These are phyloP conservation scores for Drosophila suboccidentalis DNA, from an alignment of 2,888 invertebrate genomes.

Conservation along the genomic window DNA sequence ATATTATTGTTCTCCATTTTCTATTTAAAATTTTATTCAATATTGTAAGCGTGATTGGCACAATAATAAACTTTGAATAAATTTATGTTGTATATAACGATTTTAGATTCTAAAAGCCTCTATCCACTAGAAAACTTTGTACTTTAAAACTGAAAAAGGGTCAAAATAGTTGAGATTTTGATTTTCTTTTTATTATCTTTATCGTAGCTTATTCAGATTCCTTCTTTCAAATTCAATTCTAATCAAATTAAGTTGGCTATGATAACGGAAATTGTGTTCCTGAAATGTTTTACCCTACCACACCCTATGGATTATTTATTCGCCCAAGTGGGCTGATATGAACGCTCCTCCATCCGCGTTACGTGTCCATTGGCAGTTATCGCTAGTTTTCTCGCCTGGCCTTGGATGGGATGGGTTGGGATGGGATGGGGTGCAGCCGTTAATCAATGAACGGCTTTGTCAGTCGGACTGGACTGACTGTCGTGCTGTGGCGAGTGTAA, in stretches of 20 bases:
- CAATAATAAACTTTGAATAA: background rate
- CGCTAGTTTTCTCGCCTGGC: conserved; percentile 68
- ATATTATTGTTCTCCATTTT: too few relatives aligned
- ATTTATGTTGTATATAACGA: too few relatives aligned
- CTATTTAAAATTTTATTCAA: background rate
- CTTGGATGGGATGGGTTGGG: conserved; percentile 54
- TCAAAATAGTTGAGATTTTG: too few relatives aligned
- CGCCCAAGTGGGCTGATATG: conserved; percentile 43
- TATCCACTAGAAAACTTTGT: too few relatives aligned
- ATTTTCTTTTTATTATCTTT: too few relatives aligned
- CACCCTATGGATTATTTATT: conserved; percentile 37
- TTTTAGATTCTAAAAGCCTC: background rate
- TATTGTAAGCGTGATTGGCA: background rate
- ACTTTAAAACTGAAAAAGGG: too few relatives aligned
- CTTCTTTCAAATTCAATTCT: background rate
- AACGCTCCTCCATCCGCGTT: conserved; percentile 27
- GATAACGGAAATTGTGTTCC: background rate
- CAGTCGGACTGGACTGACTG: conserved; percentile 18
- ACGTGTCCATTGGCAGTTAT: conserved; percentile 77
- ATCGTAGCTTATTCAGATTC: background rate
- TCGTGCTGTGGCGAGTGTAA: conserved; percentile 15
- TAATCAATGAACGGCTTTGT: conserved; percentile 78
- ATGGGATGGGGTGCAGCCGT: conserved; percentile 33
- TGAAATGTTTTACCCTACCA: conserved; percentile 20
- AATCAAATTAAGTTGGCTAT: conserved; percentile 8